Conservation (phyloP, 2,888 invertebrate genomes). For the Hirtodrosophila duncani region DNA sequence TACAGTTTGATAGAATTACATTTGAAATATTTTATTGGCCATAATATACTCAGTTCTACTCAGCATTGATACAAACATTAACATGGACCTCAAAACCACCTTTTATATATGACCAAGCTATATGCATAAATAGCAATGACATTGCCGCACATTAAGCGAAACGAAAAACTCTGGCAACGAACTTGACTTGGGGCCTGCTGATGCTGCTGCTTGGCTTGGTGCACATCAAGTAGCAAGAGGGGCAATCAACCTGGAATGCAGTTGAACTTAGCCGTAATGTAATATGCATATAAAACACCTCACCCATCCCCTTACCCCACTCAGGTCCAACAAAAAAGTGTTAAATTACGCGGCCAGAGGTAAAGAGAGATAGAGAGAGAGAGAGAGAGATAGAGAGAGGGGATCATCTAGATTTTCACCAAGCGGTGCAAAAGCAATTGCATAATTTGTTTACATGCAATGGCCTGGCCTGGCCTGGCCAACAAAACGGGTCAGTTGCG, state of each 20-base stretch:
- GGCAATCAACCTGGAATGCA: constrained; percentile 60
- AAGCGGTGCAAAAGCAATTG: constrained; percentile 55
- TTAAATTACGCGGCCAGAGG: constrained; percentile 54
- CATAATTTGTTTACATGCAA: constrained; percentile 68
- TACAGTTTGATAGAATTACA: too few species aligned
- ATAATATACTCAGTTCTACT: too few species aligned
- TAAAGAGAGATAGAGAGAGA: constrained; percentile 5
- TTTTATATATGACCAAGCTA: not conserved
- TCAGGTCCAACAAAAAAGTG: constrained; percentile 52
- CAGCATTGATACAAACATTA: too few species aligned
- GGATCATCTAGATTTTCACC: constrained; percentile 38
- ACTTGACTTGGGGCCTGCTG: too few species aligned
- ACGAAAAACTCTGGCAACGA: constrained; percentile 55
- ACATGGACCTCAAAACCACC: too few species aligned
- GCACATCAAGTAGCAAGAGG: constrained; percentile 49
- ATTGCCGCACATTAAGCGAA: constrained; percentile 48
- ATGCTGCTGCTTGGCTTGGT: constrained; percentile 4
- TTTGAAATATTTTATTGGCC: too few species aligned
- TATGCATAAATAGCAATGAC: constrained; percentile 31
- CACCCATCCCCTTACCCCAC: too few species aligned
- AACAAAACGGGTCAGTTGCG: constrained; percentile 67
- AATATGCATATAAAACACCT: constrained; percentile 47
- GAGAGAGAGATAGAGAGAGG: constrained; percentile 8
- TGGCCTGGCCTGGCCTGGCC: too few species aligned
- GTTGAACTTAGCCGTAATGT: constrained; percentile 50